Conservation (phyloP, 2,888 invertebrate species). For the Dione juno region DNA sequence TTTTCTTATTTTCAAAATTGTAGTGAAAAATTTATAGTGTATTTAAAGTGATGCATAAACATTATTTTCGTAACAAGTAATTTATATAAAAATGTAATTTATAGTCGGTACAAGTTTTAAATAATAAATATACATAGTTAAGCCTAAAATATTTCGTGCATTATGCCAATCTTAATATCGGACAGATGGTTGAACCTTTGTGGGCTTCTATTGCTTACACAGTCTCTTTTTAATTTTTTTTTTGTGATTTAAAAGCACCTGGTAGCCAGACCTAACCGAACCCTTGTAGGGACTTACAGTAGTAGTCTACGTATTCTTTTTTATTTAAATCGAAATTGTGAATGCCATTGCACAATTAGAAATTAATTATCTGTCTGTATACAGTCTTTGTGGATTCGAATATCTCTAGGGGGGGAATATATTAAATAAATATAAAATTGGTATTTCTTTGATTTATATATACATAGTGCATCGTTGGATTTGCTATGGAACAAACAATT, state of each 20-base stretch:
- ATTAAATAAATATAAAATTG: not conserved
- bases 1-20: not conserved
- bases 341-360: not conserved
- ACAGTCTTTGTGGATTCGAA: not conserved
- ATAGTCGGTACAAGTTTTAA: not conserved
- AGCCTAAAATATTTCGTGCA: not conserved
- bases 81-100: too few relatives aligned
- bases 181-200: slow-evolving; percentile 26
- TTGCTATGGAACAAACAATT: not conserved
- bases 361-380: too few relatives aligned
- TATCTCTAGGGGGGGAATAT: too few relatives aligned
- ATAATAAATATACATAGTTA: not conserved
- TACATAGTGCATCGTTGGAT: not conserved
- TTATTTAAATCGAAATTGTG: not conserved
- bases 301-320: not conserved
- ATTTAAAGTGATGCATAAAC: too few relatives aligned
- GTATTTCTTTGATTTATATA: not conserved
- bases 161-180: slow-evolving; percentile 27
- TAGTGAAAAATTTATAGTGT: not conserved
- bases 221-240: slow-evolving; percentile 18
- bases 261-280: slow-evolving; percentile 13
- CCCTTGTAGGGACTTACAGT: not conserved
- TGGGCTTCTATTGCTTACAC: slow-evolving; percentile 25
- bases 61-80: too few relatives aligned
- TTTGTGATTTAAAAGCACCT: slow-evolving; percentile 23